Evolutionary conservation across 2,797 vertebrate genomes (phyloP).

Genomic region (Pempheris klunzingeri): DNA sequence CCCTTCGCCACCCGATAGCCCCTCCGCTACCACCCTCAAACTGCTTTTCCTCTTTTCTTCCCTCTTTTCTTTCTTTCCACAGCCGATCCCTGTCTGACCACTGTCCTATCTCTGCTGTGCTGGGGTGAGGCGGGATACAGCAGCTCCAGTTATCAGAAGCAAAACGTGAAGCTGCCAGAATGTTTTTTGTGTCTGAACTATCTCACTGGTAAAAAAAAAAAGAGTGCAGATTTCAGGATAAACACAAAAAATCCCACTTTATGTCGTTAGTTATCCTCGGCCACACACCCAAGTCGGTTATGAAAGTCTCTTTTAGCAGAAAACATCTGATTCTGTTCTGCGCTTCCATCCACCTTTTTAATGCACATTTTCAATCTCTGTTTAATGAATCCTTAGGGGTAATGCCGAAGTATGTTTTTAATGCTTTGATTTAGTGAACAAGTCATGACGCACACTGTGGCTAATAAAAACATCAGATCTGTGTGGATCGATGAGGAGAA

Average conservation of each 20-base stretch:
- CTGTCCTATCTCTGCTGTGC: constrained; percentile 23
- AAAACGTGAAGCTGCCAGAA: neutral
- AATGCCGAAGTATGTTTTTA: neutral
- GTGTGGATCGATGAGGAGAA: neutral
- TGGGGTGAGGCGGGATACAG: neutral
- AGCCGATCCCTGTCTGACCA: constrained; percentile 7
- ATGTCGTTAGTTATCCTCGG: neutral
- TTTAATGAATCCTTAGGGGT: neutral
- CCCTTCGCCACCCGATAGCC: constrained; percentile 18
- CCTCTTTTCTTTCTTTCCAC: constrained; percentile 22
- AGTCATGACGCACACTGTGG: neutral
- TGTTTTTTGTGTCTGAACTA: neutral
- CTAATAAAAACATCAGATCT: neutral
- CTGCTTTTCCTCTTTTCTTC: constrained; percentile 3
- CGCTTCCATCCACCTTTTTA: neutral
- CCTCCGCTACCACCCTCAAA: constrained; percentile 25
- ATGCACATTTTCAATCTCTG: too few species aligned
- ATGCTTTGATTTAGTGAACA: neutral
- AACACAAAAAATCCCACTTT: neutral
- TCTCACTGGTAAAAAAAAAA: too few species aligned
- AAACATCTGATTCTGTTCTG: neutral
- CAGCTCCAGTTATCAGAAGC: constrained; percentile 2
- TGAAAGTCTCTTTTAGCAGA: neutral
- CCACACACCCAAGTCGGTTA: neutral
- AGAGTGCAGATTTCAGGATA: neutral